phyloP scores from a whole-genome alignment of 2,888 invertebrate genomes.

The Lycia hirtaria region DNA sequence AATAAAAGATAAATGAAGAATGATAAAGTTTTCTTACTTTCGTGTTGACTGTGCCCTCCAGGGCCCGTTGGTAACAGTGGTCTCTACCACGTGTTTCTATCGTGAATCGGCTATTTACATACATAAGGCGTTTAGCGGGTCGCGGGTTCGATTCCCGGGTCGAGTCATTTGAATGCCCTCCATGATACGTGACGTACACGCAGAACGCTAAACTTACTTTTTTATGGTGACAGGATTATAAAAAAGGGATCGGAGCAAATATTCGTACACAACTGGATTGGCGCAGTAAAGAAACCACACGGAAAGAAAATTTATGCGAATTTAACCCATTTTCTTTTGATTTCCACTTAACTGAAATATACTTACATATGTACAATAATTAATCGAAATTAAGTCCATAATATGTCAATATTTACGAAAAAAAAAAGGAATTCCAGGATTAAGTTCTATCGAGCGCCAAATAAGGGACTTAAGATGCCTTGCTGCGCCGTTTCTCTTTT shows the following conservation, averaged over 20 bases:
- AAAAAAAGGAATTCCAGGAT: no score
- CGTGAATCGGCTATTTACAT: conserved; percentile 42
- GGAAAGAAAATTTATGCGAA: not conserved
- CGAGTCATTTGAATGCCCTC: conserved; percentile 36
- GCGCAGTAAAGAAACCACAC: conserved; percentile 5
- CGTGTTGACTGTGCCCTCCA: not conserved
- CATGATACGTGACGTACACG: conserved; percentile 29
- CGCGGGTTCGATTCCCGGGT: conserved; percentile 39
- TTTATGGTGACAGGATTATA: conserved; percentile 29
- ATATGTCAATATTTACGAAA: no score
- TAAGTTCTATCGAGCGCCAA: no score
- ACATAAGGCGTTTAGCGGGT: conserved; percentile 23
- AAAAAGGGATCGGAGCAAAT: conserved; percentile 25
- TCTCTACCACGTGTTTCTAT: conserved; percentile 23
- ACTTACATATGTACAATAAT: no score
- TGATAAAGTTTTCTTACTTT: conserved; percentile 6
- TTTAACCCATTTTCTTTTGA: not conserved
- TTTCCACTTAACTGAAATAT: not conserved
- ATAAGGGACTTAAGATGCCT: no score
- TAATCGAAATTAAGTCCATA: not conserved
- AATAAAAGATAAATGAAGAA: no score
- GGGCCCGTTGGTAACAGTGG: conserved; percentile 2
- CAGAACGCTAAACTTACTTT: conserved; percentile 29
- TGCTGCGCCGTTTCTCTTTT: conserved; percentile 1
- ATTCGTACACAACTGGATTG: no score